Evolutionary conservation across 2,113 vertebrate genomes (phyloP).

Genomic region (Semnornis frantzii): DNA sequence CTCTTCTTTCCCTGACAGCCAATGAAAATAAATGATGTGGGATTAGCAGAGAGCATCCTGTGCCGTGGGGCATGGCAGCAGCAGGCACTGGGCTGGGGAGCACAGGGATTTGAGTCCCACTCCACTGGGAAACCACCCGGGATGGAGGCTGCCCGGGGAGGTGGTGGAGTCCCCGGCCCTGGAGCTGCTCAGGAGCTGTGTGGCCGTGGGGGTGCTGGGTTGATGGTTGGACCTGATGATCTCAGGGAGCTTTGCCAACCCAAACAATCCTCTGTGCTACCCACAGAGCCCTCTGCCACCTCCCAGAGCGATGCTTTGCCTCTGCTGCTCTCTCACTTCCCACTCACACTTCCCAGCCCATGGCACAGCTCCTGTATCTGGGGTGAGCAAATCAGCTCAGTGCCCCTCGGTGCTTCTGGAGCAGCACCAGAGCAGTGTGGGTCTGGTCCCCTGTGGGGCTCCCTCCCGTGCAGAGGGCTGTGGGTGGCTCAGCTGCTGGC

Average conservation of each 20-base stretch:
- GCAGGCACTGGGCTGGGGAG: too few species aligned
- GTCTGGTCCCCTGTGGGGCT: background rate
- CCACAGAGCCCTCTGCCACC: background rate
- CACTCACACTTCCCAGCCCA: background rate
- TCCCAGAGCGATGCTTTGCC: background rate
- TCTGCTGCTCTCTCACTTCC: background rate
- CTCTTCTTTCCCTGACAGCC: constrained; percentile 42
- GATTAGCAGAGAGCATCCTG: constrained; percentile 29
- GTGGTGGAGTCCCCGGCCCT: too few species aligned
- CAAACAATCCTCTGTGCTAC: background rate
- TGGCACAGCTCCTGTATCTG: fast-evolving
- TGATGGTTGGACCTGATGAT: too few species aligned
- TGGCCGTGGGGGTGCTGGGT: too few species aligned
- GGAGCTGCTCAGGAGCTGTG: too few species aligned
- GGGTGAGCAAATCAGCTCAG: background rate
- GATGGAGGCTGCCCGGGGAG: background rate
- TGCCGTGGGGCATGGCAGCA: too few species aligned
- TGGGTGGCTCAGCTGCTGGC: constrained; percentile 63
- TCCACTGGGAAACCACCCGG: background rate
- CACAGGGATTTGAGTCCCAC: constrained; percentile 9
- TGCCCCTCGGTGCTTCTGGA: background rate
- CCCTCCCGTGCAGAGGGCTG: background rate
- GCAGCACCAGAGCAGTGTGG: background rate
- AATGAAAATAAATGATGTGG: constrained; percentile 35
- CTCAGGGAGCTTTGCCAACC: too few species aligned